phyloP scores from a whole-genome alignment of 1,140 invertebrate genomes.

The Heliconius congener region DNA sequence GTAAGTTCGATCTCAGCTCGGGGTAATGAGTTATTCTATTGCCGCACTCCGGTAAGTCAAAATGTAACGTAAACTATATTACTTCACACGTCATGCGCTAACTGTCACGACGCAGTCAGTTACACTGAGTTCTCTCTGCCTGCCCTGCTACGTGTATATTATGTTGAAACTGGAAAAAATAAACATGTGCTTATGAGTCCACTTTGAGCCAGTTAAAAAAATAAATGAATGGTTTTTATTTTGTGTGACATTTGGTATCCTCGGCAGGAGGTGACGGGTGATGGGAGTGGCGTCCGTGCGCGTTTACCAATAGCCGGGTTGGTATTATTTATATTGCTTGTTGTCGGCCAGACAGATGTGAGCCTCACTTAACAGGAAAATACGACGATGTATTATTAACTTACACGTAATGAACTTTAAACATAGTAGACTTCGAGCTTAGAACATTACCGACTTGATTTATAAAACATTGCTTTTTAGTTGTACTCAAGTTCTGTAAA shows the following conservation, averaged over 20 bases:
- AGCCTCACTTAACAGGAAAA: constrained; percentile 2
- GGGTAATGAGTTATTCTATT: no score
- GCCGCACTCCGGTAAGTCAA: no score
- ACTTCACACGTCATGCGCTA: no score
- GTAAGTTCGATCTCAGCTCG: no score
- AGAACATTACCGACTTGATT: no score
- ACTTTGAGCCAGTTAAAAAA: neutral
- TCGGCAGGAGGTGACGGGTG: neutral
- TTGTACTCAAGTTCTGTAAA: no score
- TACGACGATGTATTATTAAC: neutral
- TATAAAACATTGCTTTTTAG: no score
- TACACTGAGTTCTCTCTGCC: no score
- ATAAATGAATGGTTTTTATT: neutral
- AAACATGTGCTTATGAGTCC: neutral
- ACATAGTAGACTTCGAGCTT: neutral
- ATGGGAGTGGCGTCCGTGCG: neutral
- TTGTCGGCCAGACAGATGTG: neutral
- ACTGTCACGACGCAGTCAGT: no score
- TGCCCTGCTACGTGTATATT: no score
- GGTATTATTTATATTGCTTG: neutral
- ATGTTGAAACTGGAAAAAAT: neutral
- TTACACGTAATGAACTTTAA: neutral
- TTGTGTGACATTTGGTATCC: neutral
- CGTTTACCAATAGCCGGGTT: no score
- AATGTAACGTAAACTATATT: no score